Evolutionary conservation across 2,797 vertebrate species (phyloP), one percentile per base, ranked within the genome.

Genomic region (Lemur catta): DNA sequence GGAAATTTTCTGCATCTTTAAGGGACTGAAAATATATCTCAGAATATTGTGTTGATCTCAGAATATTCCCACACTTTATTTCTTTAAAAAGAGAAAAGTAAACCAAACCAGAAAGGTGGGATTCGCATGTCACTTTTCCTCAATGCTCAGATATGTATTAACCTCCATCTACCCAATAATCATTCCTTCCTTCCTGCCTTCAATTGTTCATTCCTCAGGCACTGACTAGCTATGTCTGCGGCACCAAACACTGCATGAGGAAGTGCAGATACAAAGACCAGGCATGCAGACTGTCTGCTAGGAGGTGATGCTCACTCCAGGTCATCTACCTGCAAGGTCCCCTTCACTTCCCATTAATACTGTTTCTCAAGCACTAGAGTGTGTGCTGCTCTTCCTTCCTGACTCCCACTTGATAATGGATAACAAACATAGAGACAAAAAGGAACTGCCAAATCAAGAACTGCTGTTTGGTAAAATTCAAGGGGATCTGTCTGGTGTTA

Each of bases 121-220:
- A 11, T 18, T 84, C 55, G 7, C 1, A 0, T 0, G 38, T 33
- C 57, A 24, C 38, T 33, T 90, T 59, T 18, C 46, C 7, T 65
- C 33, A 50, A 0, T 17, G 18, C 33, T 35, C 20, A 63, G n/a
- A 57, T 38, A 13, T 0, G 0, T 30, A 5, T 0, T 8, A 55
- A 22, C 17, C 6, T 4, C 76, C 67, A 2, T 24, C n/a, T 15
- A 1, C 50, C 71, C 33, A 4, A 18, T 7, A 4, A 18, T 7
- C n/a, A 24, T 46, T 7, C 65, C 38, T 33, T 17, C 35, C 38
- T 17, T 41, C 55, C 5, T 2, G 20, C 6, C 7, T 28, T n/a
- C 41, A 15, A 0, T 38, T 71, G 24, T 75, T 88, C 41, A 43
- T 33, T 26, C 35, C 22, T 61, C 30, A n/a, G 84, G 6, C 18